Base-by-base conservation (phyloP, 2,113 vertebrate genomes). In the Climacteris rufus region DNA sequence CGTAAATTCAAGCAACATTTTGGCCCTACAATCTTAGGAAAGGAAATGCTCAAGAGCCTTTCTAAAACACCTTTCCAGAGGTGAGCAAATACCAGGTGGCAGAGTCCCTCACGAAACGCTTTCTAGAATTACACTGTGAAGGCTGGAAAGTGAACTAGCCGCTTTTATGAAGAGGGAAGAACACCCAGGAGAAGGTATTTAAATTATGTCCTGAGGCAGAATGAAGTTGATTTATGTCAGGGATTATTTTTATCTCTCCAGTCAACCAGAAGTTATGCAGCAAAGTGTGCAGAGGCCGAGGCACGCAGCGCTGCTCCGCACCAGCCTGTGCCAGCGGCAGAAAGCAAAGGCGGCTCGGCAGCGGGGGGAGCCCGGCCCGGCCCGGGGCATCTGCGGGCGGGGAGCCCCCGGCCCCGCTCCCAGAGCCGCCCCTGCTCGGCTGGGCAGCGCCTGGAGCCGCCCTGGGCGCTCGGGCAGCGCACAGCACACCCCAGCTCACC, bases 241-340 rank as follows among this genome's bases (percentile, higher is more conserved):
- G 76, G 71, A 96, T 94, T 95, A 96, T 96, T 97, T 96, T 95
- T 96, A 83, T 86, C 94, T 92, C 90, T 78, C 79, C 90, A 75
- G 75, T 90, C 92, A 95, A 77, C 39, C 54, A 80, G 35, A 78
- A 96, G 85, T 33, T 89, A 95, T 20, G 79, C 85, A 75, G 91
- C 63, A 17, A 45, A 70, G 77, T 28, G 69, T 30, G 77, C 81
- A 65, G 0, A 45, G 75, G 75, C 84, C 30, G 17, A 57, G 82
- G 35, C 69, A 13, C 0, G 22, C 91, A 81, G 89, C 69, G 0
- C 68, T 42, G 78, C 3, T 42, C n/a, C 20, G 66, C 30, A 61
- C 66, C 89, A 66, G 71, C 2, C 57, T 35, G 30, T n/a, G 57
- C 5, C 20, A 37, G 53, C 0, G 45, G 9, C 7, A 0, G 91